Evolutionary conservation across 1,140 invertebrate species (phyloP), one percentile per base, ranked within the genome.

Genomic region (Pemphigus obesinymphae): DNA sequence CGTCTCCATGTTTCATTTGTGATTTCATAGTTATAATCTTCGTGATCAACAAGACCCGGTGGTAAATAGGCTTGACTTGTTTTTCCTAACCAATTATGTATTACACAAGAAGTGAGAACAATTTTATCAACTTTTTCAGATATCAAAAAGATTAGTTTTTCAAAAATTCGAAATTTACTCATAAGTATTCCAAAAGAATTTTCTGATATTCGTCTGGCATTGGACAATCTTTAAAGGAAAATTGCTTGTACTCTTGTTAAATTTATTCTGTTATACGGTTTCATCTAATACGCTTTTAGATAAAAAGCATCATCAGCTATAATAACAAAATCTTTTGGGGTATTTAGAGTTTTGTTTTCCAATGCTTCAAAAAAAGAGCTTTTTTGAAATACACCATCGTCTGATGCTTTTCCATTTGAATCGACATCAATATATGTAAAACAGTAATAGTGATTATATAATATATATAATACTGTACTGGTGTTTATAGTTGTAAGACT

Each of bases 401-500:
- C 86, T 70, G 83, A 85, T 29, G 84, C 83, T 58, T 85, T 82
- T 5, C 86, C 87, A 82, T 87, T 85, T 26, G 82, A 76, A 66
- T 85, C 86, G 29, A 86, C 83, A 81, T 87, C 83, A 37, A 58
- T 68, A 15, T 72, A 84, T 5, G 85, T 63, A 43, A 87, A 86
- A 82, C 83, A 84, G 63, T 86, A 87, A 43, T 86, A 84, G 23
- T 82, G 83, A 85, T 87, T 84, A 50, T 84, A 85, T 29, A 87
- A 83, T 85, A 85, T 86, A 84, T 70, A 89, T 86, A 81, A 88
- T 86, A 82, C 86, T 88, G 84, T 86, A 84, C 13, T 82, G 85
- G 34, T 86, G 84, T 85, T 90, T 89, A 84, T 89, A 90, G 84
- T 89, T 90, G 83, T 85, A 89, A 83, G 86, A 89, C 23, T 84